Evolutionary conservation across 2,797 vertebrate genomes (phyloP).

Genomic region (Tadarida brasiliensis): DNA sequence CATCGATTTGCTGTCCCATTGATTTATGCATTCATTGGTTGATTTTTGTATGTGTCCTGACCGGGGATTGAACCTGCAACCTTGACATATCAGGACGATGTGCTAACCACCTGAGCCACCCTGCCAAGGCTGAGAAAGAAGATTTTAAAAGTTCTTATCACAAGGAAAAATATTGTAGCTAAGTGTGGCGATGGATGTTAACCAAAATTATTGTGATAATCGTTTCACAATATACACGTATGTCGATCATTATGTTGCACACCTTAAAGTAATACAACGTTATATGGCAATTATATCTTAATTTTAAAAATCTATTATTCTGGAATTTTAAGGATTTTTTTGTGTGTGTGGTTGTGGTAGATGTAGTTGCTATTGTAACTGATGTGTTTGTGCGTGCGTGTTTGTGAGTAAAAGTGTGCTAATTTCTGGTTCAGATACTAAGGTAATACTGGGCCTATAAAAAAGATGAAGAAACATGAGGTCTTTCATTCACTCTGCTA

Average conservation of each 20-base stretch:
- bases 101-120: neutral
- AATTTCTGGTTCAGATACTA: slow-evolving; percentile 10
- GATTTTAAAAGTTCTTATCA: neutral
- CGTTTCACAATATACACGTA: neutral
- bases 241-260: neutral
- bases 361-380: neutral
- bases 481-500: neutral
- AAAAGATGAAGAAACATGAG: neutral
- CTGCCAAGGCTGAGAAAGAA: neutral
- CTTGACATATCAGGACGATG: neutral
- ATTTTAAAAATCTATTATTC: neutral
- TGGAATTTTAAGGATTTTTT: neutral
- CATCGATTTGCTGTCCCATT: neutral
- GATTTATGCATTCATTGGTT: neutral
- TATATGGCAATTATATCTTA: neutral
- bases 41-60: neutral
- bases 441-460: neutral
- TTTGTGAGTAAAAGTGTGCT: neutral
- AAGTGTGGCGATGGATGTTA: neutral
- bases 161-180: neutral
- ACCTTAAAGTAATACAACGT: neutral
- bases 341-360: neutral
- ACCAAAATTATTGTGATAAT: neutral
- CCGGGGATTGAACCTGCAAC: neutral
- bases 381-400: neutral